Evolutionary conservation across 2,797 vertebrate genomes (phyloP), one percentile per base, ranked within the genome.

Genomic region (Buceros bicornis): DNA sequence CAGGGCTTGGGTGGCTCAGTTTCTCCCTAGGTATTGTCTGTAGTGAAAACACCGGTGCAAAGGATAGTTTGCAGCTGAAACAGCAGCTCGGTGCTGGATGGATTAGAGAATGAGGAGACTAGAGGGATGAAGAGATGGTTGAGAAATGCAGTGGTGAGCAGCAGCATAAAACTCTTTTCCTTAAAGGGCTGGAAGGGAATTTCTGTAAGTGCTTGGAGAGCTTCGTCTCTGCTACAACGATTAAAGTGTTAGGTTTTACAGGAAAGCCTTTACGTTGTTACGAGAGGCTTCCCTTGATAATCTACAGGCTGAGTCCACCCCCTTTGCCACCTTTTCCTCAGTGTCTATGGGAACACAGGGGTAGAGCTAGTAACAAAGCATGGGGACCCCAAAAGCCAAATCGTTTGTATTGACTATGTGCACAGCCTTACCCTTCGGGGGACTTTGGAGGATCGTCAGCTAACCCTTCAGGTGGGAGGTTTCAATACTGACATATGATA

Each of bases 311-410:
- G 80, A 40, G 56, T 83, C 72, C 48, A 87, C 86, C 60, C 64
- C 51, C 69, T 95, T 53, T 66, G 37, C 60, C 80, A 83, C 31
- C 48, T 86, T 90, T 64, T 64, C 82, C 83, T 20, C 25, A 42
- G 88, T 64, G 88, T 48, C 72, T 86, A 73, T 83, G 86, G 76
- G 91, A 95, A 93, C 57, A 78, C 28, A 42, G 74, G 37, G 45
- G 31, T 42, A 74, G 50, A 78, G 8, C 17, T 80, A 31, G 28
- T 37, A 65, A 67, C 1, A 0, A 86, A 60, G 61, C 42, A 5
- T 42, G 20, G 33, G 60, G 13, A 28, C 9, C 40, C n/a, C 42
- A 77, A 81, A 42, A 29, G 5, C 24, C 60, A 74, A 45, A 53
- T 25, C 19, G 47, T 18, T 85, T 86, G 61, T 57, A 53, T 0